Evolutionary conservation across 2,888 invertebrate genomes (phyloP).

Genomic region (Micoletzkya japonica): DNA sequence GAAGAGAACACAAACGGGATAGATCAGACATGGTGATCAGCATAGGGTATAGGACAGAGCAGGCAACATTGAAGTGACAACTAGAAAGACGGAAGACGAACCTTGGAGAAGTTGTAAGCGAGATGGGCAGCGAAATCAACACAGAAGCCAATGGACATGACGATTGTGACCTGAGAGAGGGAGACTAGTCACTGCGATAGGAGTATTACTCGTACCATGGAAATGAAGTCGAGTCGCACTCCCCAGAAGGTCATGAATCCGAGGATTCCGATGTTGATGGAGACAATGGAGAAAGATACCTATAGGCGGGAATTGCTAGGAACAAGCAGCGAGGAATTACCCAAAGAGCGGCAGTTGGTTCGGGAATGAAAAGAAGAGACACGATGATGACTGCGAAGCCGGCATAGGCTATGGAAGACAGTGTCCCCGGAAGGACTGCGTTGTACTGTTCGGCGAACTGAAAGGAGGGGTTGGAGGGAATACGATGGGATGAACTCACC

Average conservation of each 20-base stretch:
- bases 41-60: no score
- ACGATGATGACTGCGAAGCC: slow-evolving; percentile 81
- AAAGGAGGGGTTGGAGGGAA: no score
- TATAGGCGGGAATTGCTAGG: slow-evolving; percentile 18
- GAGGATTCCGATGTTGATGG: slow-evolving; percentile 88
- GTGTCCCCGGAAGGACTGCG: slow-evolving; percentile 61
- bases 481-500: no score
- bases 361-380: slow-evolving; percentile 89
- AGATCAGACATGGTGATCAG: no score
- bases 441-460: slow-evolving; percentile 64
- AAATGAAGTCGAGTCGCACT: slow-evolving; percentile 80
- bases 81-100: slow-evolving; percentile 10
- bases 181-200: background rate
- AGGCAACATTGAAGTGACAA: background rate
- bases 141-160: slow-evolving; percentile 92
- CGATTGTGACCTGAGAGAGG: slow-evolving; percentile 71
- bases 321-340: slow-evolving; percentile 67
- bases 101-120: slow-evolving; percentile 73
- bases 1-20: no score
- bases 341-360: slow-evolving; percentile 86
- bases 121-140: slow-evolving; percentile 94
- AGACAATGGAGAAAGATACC: slow-evolving; percentile 84
- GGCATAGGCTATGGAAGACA: slow-evolving; percentile 80
- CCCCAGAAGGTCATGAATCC: slow-evolving; percentile 95
- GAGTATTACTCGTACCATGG: slow-evolving; percentile 79